Conservation (phyloP, 2,888 invertebrate genomes). For the Scaptomyza flava region DNA sequence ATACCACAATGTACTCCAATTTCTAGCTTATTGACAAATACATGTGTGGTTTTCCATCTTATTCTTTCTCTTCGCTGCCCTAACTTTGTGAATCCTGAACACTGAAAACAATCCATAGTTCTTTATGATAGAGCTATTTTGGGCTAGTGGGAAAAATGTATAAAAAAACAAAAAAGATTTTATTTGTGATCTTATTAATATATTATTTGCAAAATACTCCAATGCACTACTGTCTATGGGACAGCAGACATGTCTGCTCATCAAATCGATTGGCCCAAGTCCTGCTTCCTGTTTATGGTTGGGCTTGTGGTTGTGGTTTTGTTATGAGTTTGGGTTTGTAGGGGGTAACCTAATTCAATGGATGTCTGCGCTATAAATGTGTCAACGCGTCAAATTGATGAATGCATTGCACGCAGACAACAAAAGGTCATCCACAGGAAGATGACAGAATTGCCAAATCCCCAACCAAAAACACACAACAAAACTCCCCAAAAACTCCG, state of each 20-base stretch:
- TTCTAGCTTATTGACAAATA: constrained; percentile 62
- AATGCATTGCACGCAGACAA: constrained; percentile 44
- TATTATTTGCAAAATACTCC: not conserved
- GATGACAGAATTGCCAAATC: not conserved
- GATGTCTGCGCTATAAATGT: constrained; percentile 64
- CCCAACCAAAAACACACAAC: constrained; percentile 1
- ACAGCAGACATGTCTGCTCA: constrained; percentile 50
- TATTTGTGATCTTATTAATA: not conserved
- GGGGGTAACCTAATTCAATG: constrained; percentile 49
- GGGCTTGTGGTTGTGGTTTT: not conserved
- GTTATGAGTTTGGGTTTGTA: not conserved
- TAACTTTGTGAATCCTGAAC: not conserved
- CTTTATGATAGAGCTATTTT: not conserved
- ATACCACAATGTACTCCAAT: constrained; percentile 43
- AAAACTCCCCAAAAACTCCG: not conserved
- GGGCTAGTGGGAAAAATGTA: not conserved
- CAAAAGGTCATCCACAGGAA: constrained; percentile 49
- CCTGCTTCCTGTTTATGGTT: not conserved
- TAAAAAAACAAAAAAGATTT: not conserved
- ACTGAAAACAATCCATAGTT: not conserved
- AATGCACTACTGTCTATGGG: not conserved
- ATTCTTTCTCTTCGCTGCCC: not conserved
- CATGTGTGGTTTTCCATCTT: constrained; percentile 17
- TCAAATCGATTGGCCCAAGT: constrained; percentile 36
- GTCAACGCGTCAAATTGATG: constrained; percentile 73